A percentile compares a stretch with the other conserved stretches of the same genome.
These are phyloP conservation scores for Elegia similella DNA, from an alignment of 2,888 invertebrate genomes.

Conservation along the genomic window DNA sequence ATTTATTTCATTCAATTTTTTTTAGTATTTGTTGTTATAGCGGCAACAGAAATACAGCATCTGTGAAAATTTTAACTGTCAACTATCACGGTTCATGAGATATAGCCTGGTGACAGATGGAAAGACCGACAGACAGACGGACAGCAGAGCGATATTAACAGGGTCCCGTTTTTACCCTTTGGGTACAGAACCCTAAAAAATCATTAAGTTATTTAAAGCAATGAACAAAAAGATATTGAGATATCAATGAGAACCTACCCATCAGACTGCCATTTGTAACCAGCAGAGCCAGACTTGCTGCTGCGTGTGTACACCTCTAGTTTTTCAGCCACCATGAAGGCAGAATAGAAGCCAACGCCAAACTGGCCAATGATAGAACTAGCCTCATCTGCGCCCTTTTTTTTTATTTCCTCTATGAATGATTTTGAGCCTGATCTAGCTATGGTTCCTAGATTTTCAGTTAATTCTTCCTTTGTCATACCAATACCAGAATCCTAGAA, in stretches of 20 bases:
- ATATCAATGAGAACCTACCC: slow-evolving; percentile 80
- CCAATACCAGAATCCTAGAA: slow-evolving; percentile 94
- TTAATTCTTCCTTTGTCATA: slow-evolving; percentile 95
- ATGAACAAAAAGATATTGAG: not conserved
- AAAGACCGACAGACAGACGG: too few species aligned
- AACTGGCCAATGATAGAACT: slow-evolving; percentile 97
- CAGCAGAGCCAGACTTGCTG: slow-evolving; percentile 83
- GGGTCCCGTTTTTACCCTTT: too few species aligned
- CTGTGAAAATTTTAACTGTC: not conserved
- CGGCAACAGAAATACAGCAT: not conserved
- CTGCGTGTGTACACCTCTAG: slow-evolving; percentile 95
- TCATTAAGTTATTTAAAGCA: not conserved
- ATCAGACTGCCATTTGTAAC: slow-evolving; percentile 94
- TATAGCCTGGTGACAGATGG: too few species aligned
- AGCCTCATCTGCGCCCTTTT: slow-evolving; percentile 82
- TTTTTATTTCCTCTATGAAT: slow-evolving; percentile 92
- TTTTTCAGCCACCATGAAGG: slow-evolving; percentile 97
- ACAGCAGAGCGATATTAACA: too few species aligned
- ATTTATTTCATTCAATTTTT: too few species aligned
- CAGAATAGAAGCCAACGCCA: slow-evolving; percentile 98
- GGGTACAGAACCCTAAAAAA: too few species aligned
- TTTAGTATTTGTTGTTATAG: too few species aligned
- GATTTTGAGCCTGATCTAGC: slow-evolving; percentile 97
- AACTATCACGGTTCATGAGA: too few species aligned
- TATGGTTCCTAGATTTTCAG: slow-evolving; percentile 96